A percentile compares a stretch with the other conserved stretches of the same genome.
Evolutionary conservation across 2,113 vertebrate species (phyloP).

Genomic region (Motacilla tschutschensis): DNA sequence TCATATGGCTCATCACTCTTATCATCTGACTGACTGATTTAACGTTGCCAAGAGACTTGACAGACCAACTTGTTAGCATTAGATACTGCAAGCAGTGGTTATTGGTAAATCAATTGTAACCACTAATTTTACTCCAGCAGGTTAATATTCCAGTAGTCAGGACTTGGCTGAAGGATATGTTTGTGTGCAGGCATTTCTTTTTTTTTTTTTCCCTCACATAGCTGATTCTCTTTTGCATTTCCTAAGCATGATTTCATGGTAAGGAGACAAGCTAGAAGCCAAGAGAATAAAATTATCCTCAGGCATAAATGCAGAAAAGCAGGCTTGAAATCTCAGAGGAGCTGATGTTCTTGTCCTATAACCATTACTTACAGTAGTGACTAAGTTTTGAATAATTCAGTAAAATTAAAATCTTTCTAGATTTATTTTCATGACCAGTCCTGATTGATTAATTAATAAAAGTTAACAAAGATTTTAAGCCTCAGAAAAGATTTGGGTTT

Average conservation of each 20-base stretch:
- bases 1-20: not conserved
- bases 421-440: not conserved
- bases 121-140: not conserved
- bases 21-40: slow-evolving; percentile 20
- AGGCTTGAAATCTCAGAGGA: slow-evolving; percentile 3
- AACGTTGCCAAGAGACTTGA: slow-evolving; percentile 23
- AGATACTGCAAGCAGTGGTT: not conserved
- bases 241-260: not conserved
- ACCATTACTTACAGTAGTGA: not conserved
- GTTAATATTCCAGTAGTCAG: not conserved
- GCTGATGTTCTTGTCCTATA: not conserved
- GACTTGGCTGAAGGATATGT: not conserved
- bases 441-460: slow-evolving; percentile 17
- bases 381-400: slow-evolving; percentile 15
- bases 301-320: slow-evolving; percentile 18
- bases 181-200: not conserved
- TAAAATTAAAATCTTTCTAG: not conserved
- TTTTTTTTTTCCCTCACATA: not conserved
- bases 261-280: not conserved
- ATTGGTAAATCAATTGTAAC: slow-evolving; percentile 31
- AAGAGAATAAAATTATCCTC: slow-evolving; percentile 28
- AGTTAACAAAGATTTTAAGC: slow-evolving; percentile 9
- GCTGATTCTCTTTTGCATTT: not conserved
- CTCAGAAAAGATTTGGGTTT: not conserved
- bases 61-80: not conserved